Conservation (phyloP, 2,888 invertebrate genomes). For the Elysia crispata region DNA sequence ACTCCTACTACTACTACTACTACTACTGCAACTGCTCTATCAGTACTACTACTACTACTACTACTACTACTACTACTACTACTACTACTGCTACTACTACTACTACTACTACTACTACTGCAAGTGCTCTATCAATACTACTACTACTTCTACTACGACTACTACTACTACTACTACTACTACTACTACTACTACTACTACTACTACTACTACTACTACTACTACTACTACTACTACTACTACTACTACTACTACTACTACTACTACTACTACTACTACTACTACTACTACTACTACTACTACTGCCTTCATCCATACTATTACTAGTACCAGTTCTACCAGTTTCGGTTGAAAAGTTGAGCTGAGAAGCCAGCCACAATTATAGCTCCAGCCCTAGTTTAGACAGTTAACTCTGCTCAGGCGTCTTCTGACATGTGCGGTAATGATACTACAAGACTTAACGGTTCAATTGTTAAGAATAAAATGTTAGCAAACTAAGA, state of each 20-base stretch:
- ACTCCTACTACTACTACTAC: neutral
- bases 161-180: constrained; percentile 13
- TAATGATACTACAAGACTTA: too few relatives aligned
- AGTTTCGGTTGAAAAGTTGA: too few relatives aligned
- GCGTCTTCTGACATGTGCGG: too few relatives aligned
- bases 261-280: constrained; percentile 19
- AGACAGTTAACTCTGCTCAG: too few relatives aligned
- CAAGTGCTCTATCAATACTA: neutral
- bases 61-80: constrained; percentile 6
- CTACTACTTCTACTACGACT: neutral
- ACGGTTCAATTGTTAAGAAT: too few relatives aligned
- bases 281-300: constrained; percentile 23
- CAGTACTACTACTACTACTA: neutral
- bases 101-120: constrained; percentile 13
- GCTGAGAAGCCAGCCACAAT: too few relatives aligned
- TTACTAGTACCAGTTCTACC: neutral
- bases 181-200: constrained; percentile 17
- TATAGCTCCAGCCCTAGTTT: too few relatives aligned
- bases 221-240: constrained; percentile 16
- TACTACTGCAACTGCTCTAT: too few relatives aligned
- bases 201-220: constrained; percentile 19
- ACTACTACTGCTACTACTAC: constrained; percentile 13
- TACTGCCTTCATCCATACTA: neutral
- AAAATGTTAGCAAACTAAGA: too few relatives aligned
- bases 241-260: constrained; percentile 15